Base-by-base conservation (phyloP, 1,140 invertebrate genomes). In the Caenorhabditis latens region DNA sequence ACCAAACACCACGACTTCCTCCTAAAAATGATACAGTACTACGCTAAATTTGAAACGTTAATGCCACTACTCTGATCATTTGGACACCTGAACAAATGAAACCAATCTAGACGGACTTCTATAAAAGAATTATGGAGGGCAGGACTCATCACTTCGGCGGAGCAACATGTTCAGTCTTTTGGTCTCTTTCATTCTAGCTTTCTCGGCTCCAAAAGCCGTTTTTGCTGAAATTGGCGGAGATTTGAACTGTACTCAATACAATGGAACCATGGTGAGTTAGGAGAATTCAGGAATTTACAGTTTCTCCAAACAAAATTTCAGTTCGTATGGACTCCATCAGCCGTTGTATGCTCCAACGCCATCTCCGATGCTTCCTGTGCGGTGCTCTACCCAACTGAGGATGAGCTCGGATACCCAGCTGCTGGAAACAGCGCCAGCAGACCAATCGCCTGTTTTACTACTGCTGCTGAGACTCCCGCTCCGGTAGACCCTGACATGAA, bases 161-260 rank as follows among this genome's bases (percentile, higher is more conserved):
- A 71, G 65, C 32, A 46, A 43, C 40, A 71, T 71, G 65, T 71
- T 71, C 65, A 46, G 65, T 71, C 16, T 71, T 13, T n/a, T 71
- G 19, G 65, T 71, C 11, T 71, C 65, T 71, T 71, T 8, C 46
- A 43, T 71, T 71, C 42, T 71, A 46, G 65, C 65, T 19, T 71
- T 71, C 19, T 43, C 65, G 42, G 65, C 46, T 16, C 65, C 65
- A 19, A 11, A 71, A 46, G 19, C 65, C 42, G 65, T 46, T 43
- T 71, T 71, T 19, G 65, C 65, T 71, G 65, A 71, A 43, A 71
- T 71, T 42, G 14, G 40, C 14, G 65, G 65, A 7, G 65, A 71
- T 19, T n/a, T 71, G 40, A 71, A 71, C 42, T 71, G 65, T n/a
- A 71, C 65, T 71, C 65, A 71, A 46, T 71, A 71, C 21, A 71